A percentile compares a stretch with the other conserved stretches of the same genome.
phyloP scores from a whole-genome alignment of 2,797 vertebrate species.

The Macrochelys suwanniensis region DNA sequence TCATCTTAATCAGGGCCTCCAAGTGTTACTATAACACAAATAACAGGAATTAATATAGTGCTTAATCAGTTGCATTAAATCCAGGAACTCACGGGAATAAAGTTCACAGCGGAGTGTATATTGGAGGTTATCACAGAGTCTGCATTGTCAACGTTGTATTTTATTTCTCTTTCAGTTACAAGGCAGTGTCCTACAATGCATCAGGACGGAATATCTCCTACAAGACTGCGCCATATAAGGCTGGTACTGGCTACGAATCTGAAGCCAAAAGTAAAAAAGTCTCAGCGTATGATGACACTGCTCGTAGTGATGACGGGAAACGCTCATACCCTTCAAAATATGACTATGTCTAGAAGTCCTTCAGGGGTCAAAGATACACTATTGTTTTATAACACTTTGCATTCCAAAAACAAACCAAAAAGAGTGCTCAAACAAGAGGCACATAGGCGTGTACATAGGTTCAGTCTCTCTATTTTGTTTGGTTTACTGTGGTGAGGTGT shows the following conservation, averaged over 20 bases:
- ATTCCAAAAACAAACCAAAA: constrained; percentile 34
- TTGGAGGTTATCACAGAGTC: background rate
- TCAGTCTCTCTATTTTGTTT: constrained; percentile 30
- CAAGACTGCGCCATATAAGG: constrained; percentile 80
- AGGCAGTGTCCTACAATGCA: constrained; percentile 88
- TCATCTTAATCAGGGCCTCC: background rate
- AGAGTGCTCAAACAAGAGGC: background rate
- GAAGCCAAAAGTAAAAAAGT: constrained; percentile 75
- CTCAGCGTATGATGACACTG: constrained; percentile 78
- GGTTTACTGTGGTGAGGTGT: background rate
- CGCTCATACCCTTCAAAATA: constrained; percentile 87
- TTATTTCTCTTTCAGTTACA: constrained; percentile 83
- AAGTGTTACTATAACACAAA: background rate
- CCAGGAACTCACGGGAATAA: background rate
- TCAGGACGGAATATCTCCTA: constrained; percentile 86
- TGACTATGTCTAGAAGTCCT: constrained; percentile 88
- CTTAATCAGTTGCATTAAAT: background rate
- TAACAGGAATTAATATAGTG: background rate
- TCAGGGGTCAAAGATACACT: background rate
- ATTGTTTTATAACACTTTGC: background rate
- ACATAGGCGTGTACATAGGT: constrained; percentile 9
- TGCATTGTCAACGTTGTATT: background rate
- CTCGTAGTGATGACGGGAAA: constrained; percentile 84
- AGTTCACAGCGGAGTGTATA: accelerated
- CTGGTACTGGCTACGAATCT: constrained; percentile 77